These are phyloP conservation scores for Lordiphosa andalusiaca DNA, from an alignment of 2,888 invertebrate genomes.

Conservation along the genomic window DNA sequence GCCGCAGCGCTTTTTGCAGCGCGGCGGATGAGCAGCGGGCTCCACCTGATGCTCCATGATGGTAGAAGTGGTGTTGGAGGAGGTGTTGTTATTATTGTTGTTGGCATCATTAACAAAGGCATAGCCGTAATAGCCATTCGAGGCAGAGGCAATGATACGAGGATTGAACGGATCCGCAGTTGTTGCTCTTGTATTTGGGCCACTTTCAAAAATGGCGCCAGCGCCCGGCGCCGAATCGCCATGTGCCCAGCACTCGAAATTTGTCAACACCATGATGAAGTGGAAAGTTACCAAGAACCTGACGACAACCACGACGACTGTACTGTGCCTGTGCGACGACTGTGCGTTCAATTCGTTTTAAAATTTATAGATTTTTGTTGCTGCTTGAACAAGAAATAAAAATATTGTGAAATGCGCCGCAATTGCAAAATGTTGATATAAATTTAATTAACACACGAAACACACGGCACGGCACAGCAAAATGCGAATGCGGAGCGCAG, in stretches of 20 bases:
- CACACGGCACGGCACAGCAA: slow-evolving; percentile 29
- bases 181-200: slow-evolving; percentile 44
- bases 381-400: slow-evolving; percentile 38
- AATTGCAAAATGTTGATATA: slow-evolving; percentile 49
- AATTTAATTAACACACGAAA: slow-evolving; percentile 54
- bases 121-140: slow-evolving; percentile 78
- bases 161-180: slow-evolving; percentile 74
- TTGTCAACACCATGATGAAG: slow-evolving; percentile 76
- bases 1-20: slow-evolving; percentile 75
- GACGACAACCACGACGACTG: slow-evolving; percentile 35
- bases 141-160: slow-evolving; percentile 71
- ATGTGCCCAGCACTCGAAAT: slow-evolving; percentile 79
- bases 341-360: slow-evolving; percentile 26
- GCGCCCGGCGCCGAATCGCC: slow-evolving; percentile 48
- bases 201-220: slow-evolving; percentile 53
- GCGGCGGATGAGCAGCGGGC: slow-evolving; percentile 33
- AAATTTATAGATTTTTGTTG: slow-evolving; percentile 29
- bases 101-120: slow-evolving; percentile 64
- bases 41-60: slow-evolving; percentile 8
- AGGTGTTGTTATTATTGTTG: slow-evolving; percentile 51
- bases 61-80: slow-evolving; percentile 36
- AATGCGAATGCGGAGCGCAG: slow-evolving; percentile 18
- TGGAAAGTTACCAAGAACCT: slow-evolving; percentile 70
- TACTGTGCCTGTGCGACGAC: slow-evolving; percentile 16
- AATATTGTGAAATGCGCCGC: slow-evolving; percentile 46